Percentiles rank a stretch among this genome's conserved stretches.
These are phyloP conservation scores for Globia sparganii DNA, from an alignment of 2,888 invertebrate genomes.

Conservation along the genomic window DNA sequence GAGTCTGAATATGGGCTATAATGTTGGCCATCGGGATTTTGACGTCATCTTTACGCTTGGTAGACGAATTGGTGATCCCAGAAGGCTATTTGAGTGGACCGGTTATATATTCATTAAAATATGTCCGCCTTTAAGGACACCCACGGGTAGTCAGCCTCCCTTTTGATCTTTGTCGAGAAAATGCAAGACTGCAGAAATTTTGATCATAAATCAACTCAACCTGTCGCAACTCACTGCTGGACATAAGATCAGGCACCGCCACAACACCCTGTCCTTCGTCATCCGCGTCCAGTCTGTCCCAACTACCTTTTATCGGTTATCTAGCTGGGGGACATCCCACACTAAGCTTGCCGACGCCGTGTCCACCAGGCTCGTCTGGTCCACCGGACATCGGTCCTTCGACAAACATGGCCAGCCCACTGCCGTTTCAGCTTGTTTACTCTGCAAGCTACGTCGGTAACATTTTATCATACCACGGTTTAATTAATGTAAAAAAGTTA, in stretches of 20 bases:
- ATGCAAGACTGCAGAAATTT: background rate
- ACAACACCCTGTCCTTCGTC: background rate
- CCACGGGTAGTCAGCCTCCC: background rate
- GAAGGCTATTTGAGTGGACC: background rate
- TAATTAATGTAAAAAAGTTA: constrained; percentile 29
- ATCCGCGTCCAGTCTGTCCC: background rate
- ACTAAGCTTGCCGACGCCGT: background rate
- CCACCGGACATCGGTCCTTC: background rate
- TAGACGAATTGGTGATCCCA: constrained; percentile 8
- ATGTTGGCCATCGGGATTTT: constrained; percentile 13
- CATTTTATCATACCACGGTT: background rate
- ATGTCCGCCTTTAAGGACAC: background rate
- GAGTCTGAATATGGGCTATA: constrained; percentile 23
- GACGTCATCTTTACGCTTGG: constrained; percentile 28
- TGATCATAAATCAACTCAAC: background rate
- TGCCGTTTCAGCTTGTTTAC: background rate
- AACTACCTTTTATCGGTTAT: background rate
- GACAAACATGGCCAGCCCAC: background rate
- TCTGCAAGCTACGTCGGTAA: background rate
- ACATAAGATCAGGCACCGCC: background rate
- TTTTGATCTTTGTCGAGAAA: background rate
- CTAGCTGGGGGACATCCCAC: background rate
- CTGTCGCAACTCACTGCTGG: background rate
- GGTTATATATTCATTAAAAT: constrained; percentile 4
- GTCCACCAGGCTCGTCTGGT: background rate